Evolutionary conservation across 1,140 invertebrate genomes (phyloP), one percentile per base, ranked within the genome.

Genomic region (Heliconius nattereri): DNA sequence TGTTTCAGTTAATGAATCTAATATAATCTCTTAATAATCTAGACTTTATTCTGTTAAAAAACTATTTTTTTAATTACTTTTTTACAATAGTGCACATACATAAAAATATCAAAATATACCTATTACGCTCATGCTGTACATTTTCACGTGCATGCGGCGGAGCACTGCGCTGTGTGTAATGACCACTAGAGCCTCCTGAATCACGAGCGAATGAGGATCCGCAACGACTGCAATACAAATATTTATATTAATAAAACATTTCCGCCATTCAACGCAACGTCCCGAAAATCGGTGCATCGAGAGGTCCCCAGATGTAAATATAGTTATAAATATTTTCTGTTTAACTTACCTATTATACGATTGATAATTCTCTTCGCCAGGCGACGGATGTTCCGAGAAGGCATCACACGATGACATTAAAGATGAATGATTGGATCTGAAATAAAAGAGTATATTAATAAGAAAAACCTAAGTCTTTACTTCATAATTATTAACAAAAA

Each of bases 161-260:
- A 80, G 97, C 97, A 84, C 96, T 97, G 49, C 96, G 95, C 87
- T 97, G 97, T 35, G 97, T 97, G 89, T 96, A 97, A 88, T 97
- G 97, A 0, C 97, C 97, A 71, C 96, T 97, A 2, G 96, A 97
- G 23, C 97, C 97, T 11, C 97, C 97, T 0, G 97, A 97, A 87
- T 97, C 97, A 19, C 97, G 95, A 0, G 94, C 94, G 85, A 94
- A 95, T 78, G 95, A 95, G 1, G 95, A 96, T 8, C 95, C 95
- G 75, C 95, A 95, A 72, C 95, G 91, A 78, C 92, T 94, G 82
- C 0, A 60, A 37, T n/a, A 40, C 9, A 40, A 73, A 73, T 16
- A 45, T 40, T 9, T 9, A 13, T 45, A 45, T 5, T 16, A 45
- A 2, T 45, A 45, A 16, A 16, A 45, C 13, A 16, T 45, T 45